phyloP scores from a whole-genome alignment of 2,888 invertebrate species.

The Pollenia griseotomentosa region DNA sequence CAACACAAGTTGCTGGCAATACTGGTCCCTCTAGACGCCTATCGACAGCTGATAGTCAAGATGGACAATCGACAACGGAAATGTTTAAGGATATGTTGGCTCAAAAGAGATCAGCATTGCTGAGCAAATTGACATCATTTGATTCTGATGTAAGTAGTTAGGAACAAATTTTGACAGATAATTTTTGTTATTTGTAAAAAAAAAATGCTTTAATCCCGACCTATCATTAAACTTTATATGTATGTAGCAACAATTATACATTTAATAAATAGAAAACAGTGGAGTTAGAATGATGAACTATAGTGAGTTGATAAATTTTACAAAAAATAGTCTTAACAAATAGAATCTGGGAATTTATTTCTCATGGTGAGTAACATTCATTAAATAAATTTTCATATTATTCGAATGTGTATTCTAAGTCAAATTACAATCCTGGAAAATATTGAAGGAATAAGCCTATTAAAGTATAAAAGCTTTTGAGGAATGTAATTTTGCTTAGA shows the following conservation, averaged over 20 bases:
- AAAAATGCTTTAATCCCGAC: constrained; percentile 30
- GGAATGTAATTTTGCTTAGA: too few relatives aligned
- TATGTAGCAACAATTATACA: background rate
- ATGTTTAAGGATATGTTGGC: constrained; percentile 97
- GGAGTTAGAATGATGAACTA: constrained; percentile 17
- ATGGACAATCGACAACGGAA: constrained; percentile 92
- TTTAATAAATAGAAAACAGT: constrained; percentile 27
- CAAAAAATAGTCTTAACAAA: too few relatives aligned
- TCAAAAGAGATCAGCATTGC: constrained; percentile 94
- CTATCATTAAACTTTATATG: background rate
- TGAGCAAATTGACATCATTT: constrained; percentile 94
- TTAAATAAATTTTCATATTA: too few relatives aligned
- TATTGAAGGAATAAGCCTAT: too few relatives aligned
- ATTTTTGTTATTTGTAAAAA: constrained; percentile 13
- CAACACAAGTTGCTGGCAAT: constrained; percentile 71
- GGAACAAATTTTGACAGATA: background rate
- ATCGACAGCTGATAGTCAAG: constrained; percentile 88
- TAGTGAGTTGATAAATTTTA: background rate
- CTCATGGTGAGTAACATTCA: too few relatives aligned
- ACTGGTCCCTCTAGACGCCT: constrained; percentile 85
- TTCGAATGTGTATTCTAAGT: too few relatives aligned
- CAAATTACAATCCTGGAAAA: too few relatives aligned
- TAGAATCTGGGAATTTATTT: too few relatives aligned
- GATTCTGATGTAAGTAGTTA: constrained; percentile 93
- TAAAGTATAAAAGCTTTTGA: too few relatives aligned